These are phyloP conservation scores for Synanthedon myopaeformis DNA, from an alignment of 2,888 invertebrate species.

Conservation along the genomic window DNA sequence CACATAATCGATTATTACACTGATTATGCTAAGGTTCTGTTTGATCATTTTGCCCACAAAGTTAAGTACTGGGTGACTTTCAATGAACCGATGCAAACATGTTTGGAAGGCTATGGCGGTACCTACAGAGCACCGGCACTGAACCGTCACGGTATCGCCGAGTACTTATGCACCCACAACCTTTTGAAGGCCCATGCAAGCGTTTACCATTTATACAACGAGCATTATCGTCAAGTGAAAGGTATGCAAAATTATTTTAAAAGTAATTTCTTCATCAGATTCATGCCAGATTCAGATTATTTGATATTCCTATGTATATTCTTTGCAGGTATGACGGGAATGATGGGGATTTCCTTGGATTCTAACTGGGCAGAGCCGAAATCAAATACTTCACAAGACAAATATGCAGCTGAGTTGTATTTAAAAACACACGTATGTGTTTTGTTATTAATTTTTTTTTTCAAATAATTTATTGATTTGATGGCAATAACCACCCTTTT, in stretches of 20 bases:
- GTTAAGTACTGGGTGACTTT: slow-evolving; percentile 82
- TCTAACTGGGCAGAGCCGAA: slow-evolving; percentile 73
- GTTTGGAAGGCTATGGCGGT: slow-evolving; percentile 68
- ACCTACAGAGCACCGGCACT: slow-evolving; percentile 72
- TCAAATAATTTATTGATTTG: no score
- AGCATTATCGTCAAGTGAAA: slow-evolving; percentile 54
- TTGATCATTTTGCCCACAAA: slow-evolving; percentile 72
- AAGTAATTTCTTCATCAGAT: no score
- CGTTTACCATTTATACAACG: slow-evolving; percentile 74
- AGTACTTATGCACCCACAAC: slow-evolving; percentile 79
- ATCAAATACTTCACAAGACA: slow-evolving; percentile 60
- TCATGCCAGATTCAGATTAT: no score
- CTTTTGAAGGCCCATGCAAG: slow-evolving; percentile 79
- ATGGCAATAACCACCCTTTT: no score
- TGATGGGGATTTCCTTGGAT: slow-evolving; percentile 73
- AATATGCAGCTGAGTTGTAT: slow-evolving; percentile 72
- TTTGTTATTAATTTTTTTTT: no score
- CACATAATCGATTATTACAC: slow-evolving; percentile 74
- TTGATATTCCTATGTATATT: not conserved
- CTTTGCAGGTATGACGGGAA: slow-evolving; percentile 44
- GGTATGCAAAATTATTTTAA: not conserved
- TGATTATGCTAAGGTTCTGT: slow-evolving; percentile 73
- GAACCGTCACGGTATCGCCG: slow-evolving; percentile 71
- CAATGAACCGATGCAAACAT: slow-evolving; percentile 77
- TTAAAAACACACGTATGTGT: slow-evolving; percentile 70